A percentile compares a stretch with the other conserved stretches of the same genome.
Evolutionary conservation across 2,888 invertebrate species (phyloP).

Genomic region (Trachelus tabidus): DNA sequence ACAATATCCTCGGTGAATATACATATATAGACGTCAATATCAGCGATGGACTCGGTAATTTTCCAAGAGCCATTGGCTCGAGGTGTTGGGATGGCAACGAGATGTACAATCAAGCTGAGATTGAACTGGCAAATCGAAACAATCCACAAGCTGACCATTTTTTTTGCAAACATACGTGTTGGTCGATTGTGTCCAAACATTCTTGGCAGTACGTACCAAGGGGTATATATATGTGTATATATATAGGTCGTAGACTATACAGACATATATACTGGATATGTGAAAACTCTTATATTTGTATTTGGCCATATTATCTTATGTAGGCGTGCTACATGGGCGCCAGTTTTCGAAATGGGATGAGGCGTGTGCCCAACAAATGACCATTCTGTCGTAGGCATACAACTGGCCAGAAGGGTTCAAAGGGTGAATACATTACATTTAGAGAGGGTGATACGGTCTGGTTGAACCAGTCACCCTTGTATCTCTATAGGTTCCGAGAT

Average conservation of each 20-base stretch:
- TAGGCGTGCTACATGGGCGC: slow-evolving; percentile 9
- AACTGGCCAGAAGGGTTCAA: slow-evolving; percentile 33
- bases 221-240: background rate
- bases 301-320: slow-evolving; percentile 16
- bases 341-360: slow-evolving; percentile 10
- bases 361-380: slow-evolving; percentile 37
- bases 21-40: background rate
- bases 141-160: background rate
- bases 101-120: background rate
- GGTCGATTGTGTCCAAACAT: background rate
- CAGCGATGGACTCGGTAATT: background rate
- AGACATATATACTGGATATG: background rate
- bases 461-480: slow-evolving; percentile 2
- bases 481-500: slow-evolving; percentile 18
- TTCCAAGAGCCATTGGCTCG: background rate
- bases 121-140: background rate
- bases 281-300: slow-evolving; percentile 1
- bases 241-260: no score
- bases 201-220: background rate
- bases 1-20: background rate
- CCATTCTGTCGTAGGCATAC: slow-evolving; percentile 33
- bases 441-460: slow-evolving; percentile 20
- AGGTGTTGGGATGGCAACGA: background rate
- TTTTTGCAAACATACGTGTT: background rate
- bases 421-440: slow-evolving; percentile 32